phyloP scores from a whole-genome alignment of 2,113 vertebrate species.

The Macroglossus sobrinus region DNA sequence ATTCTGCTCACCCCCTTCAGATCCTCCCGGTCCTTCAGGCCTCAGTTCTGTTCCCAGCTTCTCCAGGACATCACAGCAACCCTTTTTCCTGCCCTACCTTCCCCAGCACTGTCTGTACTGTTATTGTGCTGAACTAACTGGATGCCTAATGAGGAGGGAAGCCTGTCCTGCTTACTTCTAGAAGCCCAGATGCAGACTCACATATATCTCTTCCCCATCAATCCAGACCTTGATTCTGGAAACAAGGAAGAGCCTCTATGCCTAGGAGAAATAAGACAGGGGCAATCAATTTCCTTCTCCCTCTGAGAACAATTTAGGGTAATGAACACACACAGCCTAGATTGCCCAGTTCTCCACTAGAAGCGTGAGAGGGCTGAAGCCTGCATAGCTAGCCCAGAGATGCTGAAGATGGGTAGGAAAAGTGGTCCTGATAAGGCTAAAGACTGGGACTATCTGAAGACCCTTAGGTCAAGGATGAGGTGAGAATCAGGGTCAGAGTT shows the following conservation, averaged over 20 bases:
- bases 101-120: background rate
- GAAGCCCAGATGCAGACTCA: conserved; percentile 2
- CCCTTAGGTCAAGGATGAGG: background rate
- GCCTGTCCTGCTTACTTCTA: conserved; percentile 2
- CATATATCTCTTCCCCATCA: background rate
- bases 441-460: background rate
- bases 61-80: background rate
- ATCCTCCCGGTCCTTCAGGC: background rate
- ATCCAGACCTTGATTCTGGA: conserved; percentile 29
- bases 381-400: background rate
- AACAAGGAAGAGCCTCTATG: conserved; percentile 36
- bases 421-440: background rate
- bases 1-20: background rate
- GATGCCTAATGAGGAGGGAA: background rate
- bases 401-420: conserved; percentile 1
- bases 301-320: background rate
- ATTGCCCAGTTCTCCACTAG: background rate
- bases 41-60: background rate
- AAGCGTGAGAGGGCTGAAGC: background rate
- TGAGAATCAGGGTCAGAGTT: background rate
- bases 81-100: background rate
- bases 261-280: conserved; percentile 28
- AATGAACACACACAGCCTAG: background rate
- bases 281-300: conserved; percentile 34
- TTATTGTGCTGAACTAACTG: background rate